Conservation (phyloP, 2,113 vertebrate genomes). For the Corythaeola cristata region DNA sequence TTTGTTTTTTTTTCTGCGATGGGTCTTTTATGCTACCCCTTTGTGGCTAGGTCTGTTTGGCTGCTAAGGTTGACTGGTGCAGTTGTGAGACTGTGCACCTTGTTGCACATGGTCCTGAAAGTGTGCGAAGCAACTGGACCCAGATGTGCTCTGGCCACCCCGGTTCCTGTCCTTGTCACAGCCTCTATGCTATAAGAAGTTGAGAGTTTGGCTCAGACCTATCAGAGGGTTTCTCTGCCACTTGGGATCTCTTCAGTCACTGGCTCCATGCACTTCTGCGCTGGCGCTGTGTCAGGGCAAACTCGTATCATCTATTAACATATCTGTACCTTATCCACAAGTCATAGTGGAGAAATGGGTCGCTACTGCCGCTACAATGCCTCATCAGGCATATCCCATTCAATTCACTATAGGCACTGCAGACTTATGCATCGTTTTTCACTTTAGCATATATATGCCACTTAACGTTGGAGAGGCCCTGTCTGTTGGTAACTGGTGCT, state of each 20-base stretch:
- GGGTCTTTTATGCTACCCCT: background rate
- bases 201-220: background rate
- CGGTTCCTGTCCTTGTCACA: background rate
- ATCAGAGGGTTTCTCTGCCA: background rate
- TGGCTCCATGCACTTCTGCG: background rate
- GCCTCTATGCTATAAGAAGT: background rate
- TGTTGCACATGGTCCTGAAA: accelerated
- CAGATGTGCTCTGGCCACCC: background rate
- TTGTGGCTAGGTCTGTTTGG: background rate
- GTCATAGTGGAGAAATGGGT: background rate
- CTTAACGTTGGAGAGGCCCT: background rate
- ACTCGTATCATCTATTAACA: accelerated
- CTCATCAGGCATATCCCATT: background rate
- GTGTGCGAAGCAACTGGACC: background rate
- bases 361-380: background rate
- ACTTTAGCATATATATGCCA: constrained; percentile 6
- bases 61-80: accelerated
- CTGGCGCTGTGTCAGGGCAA: accelerated
- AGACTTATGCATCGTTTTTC: constrained; percentile 10
- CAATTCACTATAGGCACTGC: background rate
- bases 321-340: background rate
- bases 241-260: background rate
- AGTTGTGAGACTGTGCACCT: background rate
- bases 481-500: background rate
- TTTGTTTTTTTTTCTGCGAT: background rate